These are phyloP conservation scores for Eumacrocentrus americanus DNA, from an alignment of 2,888 invertebrate genomes.

Conservation along the genomic window DNA sequence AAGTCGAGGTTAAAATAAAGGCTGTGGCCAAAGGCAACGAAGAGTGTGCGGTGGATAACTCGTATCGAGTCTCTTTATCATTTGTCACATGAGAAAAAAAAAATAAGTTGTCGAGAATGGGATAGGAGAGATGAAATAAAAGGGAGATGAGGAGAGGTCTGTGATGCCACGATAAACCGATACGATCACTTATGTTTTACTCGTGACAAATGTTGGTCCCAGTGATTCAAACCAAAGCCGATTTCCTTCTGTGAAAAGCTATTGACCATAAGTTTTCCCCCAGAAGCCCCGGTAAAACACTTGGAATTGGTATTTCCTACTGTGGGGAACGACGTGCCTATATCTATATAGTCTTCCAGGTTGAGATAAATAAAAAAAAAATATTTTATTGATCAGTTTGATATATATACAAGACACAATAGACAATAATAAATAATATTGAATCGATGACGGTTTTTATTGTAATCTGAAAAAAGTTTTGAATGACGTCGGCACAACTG, in stretches of 20 bases:
- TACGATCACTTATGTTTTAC: conserved; percentile 29
- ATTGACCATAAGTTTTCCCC: conserved; percentile 4
- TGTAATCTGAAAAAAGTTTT: too few relatives aligned
- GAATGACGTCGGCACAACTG: too few relatives aligned
- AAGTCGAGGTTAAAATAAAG: conserved; percentile 29
- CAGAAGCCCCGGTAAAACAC: neutral
- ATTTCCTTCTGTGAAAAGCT: neutral
- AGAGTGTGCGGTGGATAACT: too few relatives aligned
- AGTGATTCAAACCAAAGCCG: conserved; percentile 17
- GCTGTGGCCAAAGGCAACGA: conserved; percentile 1
- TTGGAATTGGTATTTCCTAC: neutral
- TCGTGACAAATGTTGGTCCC: conserved; percentile 18
- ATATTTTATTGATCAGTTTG: too few relatives aligned
- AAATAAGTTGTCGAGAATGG: conserved; percentile 24
- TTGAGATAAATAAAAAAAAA: neutral
- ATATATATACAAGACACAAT: too few relatives aligned
- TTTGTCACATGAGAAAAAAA: neutral
- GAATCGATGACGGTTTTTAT: too few relatives aligned
- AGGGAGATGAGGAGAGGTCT: conserved; percentile 20
- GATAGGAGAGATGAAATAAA: conserved; percentile 19
- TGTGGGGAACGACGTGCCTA: neutral
- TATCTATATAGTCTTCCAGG: neutral
- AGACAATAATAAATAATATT: too few relatives aligned
- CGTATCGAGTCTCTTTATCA: conserved; percentile 4
- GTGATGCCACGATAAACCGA: conserved; percentile 24